These are phyloP conservation scores for Myotis daubentonii DNA, from an alignment of 2,797 vertebrate genomes.

Conservation along the genomic window DNA sequence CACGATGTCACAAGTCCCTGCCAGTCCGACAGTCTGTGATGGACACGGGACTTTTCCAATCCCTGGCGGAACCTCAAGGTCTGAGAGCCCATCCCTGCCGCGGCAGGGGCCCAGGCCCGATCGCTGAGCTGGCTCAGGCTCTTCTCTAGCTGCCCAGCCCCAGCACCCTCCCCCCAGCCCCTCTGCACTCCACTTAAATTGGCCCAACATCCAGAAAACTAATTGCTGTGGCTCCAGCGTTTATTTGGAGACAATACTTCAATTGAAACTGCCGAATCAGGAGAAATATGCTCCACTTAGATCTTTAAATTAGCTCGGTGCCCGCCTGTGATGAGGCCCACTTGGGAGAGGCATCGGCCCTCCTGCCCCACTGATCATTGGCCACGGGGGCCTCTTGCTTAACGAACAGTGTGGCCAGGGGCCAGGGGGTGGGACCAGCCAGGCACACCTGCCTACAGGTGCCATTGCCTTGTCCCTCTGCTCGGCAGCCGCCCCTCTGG, in stretches of 20 bases:
- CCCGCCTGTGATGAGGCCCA: slow-evolving; percentile 49
- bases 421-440: neutral
- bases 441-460: slow-evolving; percentile 21
- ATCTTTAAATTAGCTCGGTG: slow-evolving; percentile 56
- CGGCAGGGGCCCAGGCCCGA: neutral
- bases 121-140: neutral
- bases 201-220: slow-evolving; percentile 57
- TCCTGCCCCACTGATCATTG: slow-evolving; percentile 8
- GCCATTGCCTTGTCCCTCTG: neutral
- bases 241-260: slow-evolving; percentile 72
- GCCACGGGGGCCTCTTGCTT: slow-evolving; percentile 64
- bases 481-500: neutral
- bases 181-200: neutral
- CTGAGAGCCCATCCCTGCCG: neutral
- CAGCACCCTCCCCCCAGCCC: neutral
- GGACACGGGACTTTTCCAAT: slow-evolving; percentile 39
- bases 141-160: neutral
- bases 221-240: slow-evolving; percentile 66
- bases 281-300: slow-evolving; percentile 74
- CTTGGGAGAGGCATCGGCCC: neutral
- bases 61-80: neutral
- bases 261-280: slow-evolving; percentile 69
- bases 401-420: slow-evolving; percentile 47
- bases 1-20: neutral
- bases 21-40: slow-evolving; percentile 46